Conservation (phyloP, 2,888 invertebrate species). For the Merodon equestris region DNA sequence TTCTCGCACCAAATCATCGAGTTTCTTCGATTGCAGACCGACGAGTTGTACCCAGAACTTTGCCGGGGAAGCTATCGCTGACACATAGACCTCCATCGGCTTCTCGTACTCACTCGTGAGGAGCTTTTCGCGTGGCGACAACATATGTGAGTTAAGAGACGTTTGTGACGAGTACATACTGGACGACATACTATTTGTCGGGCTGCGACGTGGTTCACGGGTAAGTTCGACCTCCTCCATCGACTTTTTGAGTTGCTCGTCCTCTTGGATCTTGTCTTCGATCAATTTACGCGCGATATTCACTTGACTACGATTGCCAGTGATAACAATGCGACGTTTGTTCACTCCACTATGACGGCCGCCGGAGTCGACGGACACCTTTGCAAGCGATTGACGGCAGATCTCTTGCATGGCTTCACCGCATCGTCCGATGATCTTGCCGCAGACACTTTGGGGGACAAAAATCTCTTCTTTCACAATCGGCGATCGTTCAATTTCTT, state of each 20-base stretch:
- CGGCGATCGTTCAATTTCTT: slow-evolving; percentile 84
- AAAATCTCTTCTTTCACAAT: slow-evolving; percentile 84
- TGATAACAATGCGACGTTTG: slow-evolving; percentile 78
- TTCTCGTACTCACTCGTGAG: slow-evolving; percentile 79
- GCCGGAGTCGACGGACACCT: slow-evolving; percentile 82
- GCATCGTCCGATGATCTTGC: slow-evolving; percentile 86
- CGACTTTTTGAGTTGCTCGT: slow-evolving; percentile 80
- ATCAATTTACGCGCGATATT: slow-evolving; percentile 85
- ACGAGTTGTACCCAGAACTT: slow-evolving; percentile 93
- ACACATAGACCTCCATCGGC: slow-evolving; percentile 90
- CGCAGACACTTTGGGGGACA: slow-evolving; percentile 84
- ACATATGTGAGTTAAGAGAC: slow-evolving; percentile 74
- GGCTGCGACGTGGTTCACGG: slow-evolving; percentile 80
- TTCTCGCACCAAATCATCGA: slow-evolving; percentile 88
- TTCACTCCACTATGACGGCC: slow-evolving; percentile 73
- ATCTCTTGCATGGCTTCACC: slow-evolving; percentile 87
- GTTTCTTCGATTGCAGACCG: slow-evolving; percentile 85
- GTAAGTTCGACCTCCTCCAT: slow-evolving; percentile 78
- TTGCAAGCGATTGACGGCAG: slow-evolving; percentile 85
- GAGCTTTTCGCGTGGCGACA: slow-evolving; percentile 76
- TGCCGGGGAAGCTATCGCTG: slow-evolving; percentile 88
- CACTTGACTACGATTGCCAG: slow-evolving; percentile 88
- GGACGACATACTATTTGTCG: slow-evolving; percentile 76
- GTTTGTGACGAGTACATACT: slow-evolving; percentile 78
- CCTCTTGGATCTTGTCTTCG: slow-evolving; percentile 83